Percentiles rank a stretch among this genome's conserved stretches.
phyloP scores from a whole-genome alignment of 2,797 vertebrate genomes.

The Amniataba percoides region DNA sequence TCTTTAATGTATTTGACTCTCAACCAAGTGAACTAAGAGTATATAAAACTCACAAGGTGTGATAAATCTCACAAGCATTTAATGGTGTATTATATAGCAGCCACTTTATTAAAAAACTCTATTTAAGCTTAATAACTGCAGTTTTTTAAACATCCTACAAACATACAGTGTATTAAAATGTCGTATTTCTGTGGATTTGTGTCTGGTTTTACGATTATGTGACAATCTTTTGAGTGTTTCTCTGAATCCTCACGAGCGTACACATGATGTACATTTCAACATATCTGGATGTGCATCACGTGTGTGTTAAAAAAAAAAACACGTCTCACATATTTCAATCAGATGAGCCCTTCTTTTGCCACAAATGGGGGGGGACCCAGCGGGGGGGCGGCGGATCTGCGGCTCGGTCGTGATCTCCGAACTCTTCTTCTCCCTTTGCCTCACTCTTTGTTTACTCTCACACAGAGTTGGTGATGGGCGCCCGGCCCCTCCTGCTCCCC shows the following conservation, averaged over 20 bases:
- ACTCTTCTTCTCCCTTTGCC: conserved; percentile 62
- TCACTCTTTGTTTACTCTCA: conserved; percentile 85
- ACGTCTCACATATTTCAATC: conserved; percentile 43
- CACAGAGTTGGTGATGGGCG: conserved; percentile 81
- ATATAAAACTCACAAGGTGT: not conserved
- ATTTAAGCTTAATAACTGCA: not conserved
- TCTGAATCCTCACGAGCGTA: not conserved
- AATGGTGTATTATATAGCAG: not conserved
- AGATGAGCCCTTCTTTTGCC: conserved; percentile 38
- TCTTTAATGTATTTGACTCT: not conserved
- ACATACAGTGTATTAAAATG: not conserved
- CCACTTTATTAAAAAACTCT: not conserved
- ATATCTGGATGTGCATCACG: conserved; percentile 3
- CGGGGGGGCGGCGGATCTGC: conserved; percentile 52
- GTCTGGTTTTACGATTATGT: not conserved
- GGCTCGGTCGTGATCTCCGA: conserved; percentile 72
- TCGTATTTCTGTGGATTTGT: not conserved
- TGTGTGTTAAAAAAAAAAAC: not conserved
- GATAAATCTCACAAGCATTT: not conserved
- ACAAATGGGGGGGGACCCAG: not conserved
- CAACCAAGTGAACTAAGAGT: not conserved
- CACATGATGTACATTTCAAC: too few relatives aligned
- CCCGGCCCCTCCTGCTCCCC: conserved; percentile 36
- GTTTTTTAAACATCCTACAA: not conserved
- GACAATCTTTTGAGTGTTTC: not conserved